These are phyloP conservation scores for Zootoca vivipara DNA, from an alignment of 2,113 vertebrate genomes.

Conservation along the genomic window DNA sequence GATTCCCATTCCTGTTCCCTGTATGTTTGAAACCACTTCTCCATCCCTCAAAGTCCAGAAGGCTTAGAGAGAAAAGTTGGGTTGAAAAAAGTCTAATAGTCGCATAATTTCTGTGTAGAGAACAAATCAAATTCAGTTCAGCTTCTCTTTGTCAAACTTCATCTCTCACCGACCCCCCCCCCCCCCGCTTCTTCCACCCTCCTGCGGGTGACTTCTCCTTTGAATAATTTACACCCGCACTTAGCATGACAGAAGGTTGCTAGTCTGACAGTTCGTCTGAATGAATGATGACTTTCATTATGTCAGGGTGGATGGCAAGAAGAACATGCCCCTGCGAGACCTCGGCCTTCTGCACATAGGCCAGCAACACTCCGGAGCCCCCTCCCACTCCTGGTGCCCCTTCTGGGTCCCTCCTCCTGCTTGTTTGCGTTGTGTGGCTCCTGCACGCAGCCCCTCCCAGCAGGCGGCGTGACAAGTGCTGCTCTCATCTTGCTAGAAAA, in stretches of 20 bases:
- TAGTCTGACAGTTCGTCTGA: slow-evolving; percentile 29
- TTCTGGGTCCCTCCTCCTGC: not conserved
- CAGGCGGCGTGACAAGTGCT: slow-evolving; percentile 26
- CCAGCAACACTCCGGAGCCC: not conserved
- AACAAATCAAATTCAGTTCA: slow-evolving; percentile 17
- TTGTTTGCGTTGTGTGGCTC: not conserved
- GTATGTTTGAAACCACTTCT: not conserved
- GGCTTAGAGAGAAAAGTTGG: not conserved
- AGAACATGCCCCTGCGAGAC: not conserved
- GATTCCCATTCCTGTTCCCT: not conserved
- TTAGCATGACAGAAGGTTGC: slow-evolving; percentile 42
- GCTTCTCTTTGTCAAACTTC: slow-evolving; percentile 14
- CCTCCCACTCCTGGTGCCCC: not conserved
- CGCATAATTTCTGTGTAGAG: not conserved
- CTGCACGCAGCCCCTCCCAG: not conserved
- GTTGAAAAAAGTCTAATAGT: not conserved
- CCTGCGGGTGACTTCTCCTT: slow-evolving; percentile 13
- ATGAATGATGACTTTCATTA: slow-evolving; percentile 39
- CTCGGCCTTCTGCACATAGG: not conserved
- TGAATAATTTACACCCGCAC: slow-evolving; percentile 39
- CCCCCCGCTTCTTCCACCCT: not conserved
- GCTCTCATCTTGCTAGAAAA: slow-evolving; percentile 37
- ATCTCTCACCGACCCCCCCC: too few species aligned
- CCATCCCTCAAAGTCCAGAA: not conserved
- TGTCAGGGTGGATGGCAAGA: slow-evolving; percentile 10